These are phyloP conservation scores for Temnothorax longispinosus DNA, from an alignment of 1,140 invertebrate genomes.

Conservation along the genomic window DNA sequence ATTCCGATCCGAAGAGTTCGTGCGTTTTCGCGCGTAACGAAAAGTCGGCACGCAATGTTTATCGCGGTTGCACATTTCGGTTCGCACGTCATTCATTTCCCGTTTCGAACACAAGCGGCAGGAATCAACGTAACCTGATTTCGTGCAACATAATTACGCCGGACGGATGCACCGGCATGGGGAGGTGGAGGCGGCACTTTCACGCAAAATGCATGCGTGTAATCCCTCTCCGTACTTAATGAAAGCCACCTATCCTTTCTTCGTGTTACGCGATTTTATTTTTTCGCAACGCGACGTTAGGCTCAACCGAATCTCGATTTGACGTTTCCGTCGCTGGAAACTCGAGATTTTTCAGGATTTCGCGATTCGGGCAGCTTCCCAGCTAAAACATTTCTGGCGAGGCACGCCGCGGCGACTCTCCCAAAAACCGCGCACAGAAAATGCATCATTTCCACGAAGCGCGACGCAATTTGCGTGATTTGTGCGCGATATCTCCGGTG, in stretches of 20 bases:
- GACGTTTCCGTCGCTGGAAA: neutral
- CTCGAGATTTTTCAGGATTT: neutral
- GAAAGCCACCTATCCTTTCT: neutral
- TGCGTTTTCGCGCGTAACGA: constrained; percentile 29
- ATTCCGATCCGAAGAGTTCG: neutral
- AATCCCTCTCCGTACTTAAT: neutral
- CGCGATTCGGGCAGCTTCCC: neutral
- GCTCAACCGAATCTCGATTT: neutral
- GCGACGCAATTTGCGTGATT: neutral
- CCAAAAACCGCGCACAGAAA: neutral
- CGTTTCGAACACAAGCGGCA: constrained; percentile 33
- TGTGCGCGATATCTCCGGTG: neutral
- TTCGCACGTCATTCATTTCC: constrained; percentile 50
- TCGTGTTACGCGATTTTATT: constrained; percentile 17
- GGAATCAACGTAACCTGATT: constrained; percentile 48
- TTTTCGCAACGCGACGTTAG: neutral
- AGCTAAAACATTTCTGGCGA: neutral
- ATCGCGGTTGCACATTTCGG: constrained; percentile 49
- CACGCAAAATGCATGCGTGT: constrained; percentile 31
- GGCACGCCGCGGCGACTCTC: neutral
- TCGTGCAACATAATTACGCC: constrained; percentile 39
- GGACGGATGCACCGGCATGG: constrained; percentile 12
- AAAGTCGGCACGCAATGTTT: constrained; percentile 33
- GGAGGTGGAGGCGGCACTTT: constrained; percentile 14
- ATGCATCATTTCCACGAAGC: neutral